Base-by-base conservation (phyloP, 1,140 invertebrate species). In the Mycetomoellerius zeteki region DNA sequence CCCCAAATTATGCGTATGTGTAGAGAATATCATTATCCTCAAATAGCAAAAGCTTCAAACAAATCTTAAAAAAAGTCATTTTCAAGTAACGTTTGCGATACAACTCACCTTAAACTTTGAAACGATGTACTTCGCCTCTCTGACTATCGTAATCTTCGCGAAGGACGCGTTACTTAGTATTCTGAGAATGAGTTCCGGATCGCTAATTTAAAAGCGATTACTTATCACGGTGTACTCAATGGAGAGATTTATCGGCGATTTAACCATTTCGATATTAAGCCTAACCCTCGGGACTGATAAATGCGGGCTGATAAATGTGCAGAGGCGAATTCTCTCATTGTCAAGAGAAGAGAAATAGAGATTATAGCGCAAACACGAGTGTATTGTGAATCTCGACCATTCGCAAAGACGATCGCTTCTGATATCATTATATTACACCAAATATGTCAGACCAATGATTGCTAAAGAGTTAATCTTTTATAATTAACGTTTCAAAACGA, bases 201-300 rank as follows among this genome's bases (percentile, higher is more conserved):
- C 14, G 43, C 37, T 75, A 84, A 84, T 84, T 84, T 84, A 84
- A 84, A 84, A 84, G 54, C 69, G 54, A 75, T 75, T 62, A 62
- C 37, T 24, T 3, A 27, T 16, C 8, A 24, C 67, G 56, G 14
- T 37, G 7, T 24, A 73, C 19, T 73, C 67, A n/a, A 71, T 19
- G 37, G 10, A 60, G 7, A 24, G 80, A 82, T 82, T 73, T 73
- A 82, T 82, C 80, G 67, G 50, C 54, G 14, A 82, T 82, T 80
- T 72, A 82, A 72, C 37, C 24, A 54, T 72, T 82, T 58, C 52
- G 16, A 72, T 7, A 6, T 6, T 82, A 12, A n/a, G n/a, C n/a
- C 10, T 10, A 12, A 43, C 52, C 19, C 14, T 30, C 19, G 19
- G 14, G 52, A n/a, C 43, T 71, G 43, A 58, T 81, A 37, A 56